Evolutionary conservation across 2,888 invertebrate genomes (phyloP).

Genomic region (Willowsia nigromaculata): DNA sequence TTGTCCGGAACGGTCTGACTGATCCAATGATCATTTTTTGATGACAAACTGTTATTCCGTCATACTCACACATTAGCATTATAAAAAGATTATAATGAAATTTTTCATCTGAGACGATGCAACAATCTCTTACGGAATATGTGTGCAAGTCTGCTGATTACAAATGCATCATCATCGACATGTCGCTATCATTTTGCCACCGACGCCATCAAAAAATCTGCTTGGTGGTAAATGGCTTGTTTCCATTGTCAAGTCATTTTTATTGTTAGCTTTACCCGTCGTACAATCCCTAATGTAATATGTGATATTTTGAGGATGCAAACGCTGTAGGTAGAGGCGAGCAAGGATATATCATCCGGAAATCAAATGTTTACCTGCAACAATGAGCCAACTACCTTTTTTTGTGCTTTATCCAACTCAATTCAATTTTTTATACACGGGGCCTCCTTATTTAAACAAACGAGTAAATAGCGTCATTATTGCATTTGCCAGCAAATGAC

Average conservation of each 20-base stretch:
- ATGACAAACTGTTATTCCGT: constrained; percentile 13
- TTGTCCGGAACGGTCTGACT: constrained; percentile 47
- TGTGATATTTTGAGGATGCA: neutral
- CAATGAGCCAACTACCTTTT: constrained; percentile 40
- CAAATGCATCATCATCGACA: neutral
- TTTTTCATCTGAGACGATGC: neutral
- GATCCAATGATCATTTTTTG: constrained; percentile 42
- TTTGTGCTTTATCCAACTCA: constrained; percentile 42
- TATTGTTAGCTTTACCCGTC: neutral
- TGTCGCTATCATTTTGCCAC: neutral
- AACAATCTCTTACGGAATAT: neutral
- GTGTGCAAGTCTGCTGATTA: neutral
- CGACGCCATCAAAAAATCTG: neutral
- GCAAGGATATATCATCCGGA: constrained; percentile 49
- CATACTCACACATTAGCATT: constrained; percentile 28
- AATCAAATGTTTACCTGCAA: constrained; percentile 33
- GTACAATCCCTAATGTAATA: neutral
- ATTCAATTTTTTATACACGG: constrained; percentile 22
- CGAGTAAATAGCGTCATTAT: neutral
- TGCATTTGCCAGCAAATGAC: constrained; percentile 17
- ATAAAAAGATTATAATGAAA: neutral
- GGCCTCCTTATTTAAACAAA: too few relatives aligned
- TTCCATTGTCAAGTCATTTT: neutral
- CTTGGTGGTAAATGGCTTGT: neutral
- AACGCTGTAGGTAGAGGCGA: constrained; percentile 29